Evolutionary conservation across 2,113 vertebrate genomes (phyloP), one percentile per base, ranked within the genome.

Genomic region (Chloebia gouldiae): DNA sequence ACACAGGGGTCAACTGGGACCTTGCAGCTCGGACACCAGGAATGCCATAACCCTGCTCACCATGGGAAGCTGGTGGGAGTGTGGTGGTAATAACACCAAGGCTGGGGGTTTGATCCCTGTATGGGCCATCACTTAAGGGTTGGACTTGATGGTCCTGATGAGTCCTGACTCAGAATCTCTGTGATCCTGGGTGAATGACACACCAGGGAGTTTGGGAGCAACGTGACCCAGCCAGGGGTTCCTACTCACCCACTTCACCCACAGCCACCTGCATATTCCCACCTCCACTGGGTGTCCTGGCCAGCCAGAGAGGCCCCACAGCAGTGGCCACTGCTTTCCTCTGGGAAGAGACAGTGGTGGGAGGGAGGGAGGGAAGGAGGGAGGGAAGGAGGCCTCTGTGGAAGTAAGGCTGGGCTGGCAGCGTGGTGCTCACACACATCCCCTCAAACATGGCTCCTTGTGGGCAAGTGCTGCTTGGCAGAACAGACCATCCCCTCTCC

Each of bases 391-490:
- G 57, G 61, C 16, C 0, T 0, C 66, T 19, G n/a, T 19, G 61
- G 13, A 13, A 35, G 30, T 0, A 0, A 20, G 31, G 13, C 19
- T 9, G 10, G 19, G 24, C 51, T 31, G 16, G 21, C 49, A 51
- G 7, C 7, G 2, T 76, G 44, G 20, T 30, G 61, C 31, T 57
- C 71, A 42, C 35, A 28, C n/a, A 11, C 0, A 0, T 30, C 37
- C 16, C 31, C 44, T 50, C 70, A 59, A 31, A 35, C 25, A 25
- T 42, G 0, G 0, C 60, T 75, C 35, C 33, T 49, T 3, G 0
- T 33, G 47, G 18, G 21, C 44, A 33, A 18, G 23, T 51, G 2
- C 15, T 45, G 60, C 45, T 33, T 9, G 4, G 63, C 15, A 5
- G 37, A 14, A 57, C 3, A 1, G n/a, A 14, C 20, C 53, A 2